Conservation (phyloP, 2,797 vertebrate genomes). For the Pseudomugil tenellus region DNA sequence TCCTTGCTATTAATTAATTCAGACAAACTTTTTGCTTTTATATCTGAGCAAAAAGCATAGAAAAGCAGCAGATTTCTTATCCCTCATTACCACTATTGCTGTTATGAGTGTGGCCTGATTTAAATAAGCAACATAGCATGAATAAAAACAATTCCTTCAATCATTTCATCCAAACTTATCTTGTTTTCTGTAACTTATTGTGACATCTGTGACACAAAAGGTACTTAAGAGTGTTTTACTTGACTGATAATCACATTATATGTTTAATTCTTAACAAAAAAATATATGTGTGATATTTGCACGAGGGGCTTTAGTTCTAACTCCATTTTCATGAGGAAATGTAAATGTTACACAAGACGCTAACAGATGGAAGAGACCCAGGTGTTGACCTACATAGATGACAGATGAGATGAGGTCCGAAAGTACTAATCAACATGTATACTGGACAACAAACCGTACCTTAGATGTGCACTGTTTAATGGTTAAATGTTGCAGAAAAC, state of each 20-base stretch:
- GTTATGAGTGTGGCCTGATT: background rate
- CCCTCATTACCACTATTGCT: background rate
- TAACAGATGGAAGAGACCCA: conserved; percentile 35
- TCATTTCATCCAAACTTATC: background rate
- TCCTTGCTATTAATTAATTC: background rate
- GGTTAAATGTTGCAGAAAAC: background rate
- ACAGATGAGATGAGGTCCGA: conserved; percentile 26
- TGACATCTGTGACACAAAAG: background rate
- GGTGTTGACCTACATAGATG: conserved; percentile 33
- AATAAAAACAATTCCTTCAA: background rate
- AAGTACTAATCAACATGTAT: conserved; percentile 9
- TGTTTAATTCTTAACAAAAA: background rate
- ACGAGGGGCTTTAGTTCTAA: background rate
- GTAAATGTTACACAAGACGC: conserved; percentile 5
- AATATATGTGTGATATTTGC: background rate
- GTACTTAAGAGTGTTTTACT: background rate
- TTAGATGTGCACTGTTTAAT: background rate
- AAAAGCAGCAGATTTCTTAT: background rate
- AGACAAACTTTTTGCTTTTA: background rate
- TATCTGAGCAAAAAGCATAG: background rate
- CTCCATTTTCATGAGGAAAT: background rate
- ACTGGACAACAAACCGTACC: background rate
- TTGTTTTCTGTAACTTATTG: background rate
- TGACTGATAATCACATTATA: background rate
- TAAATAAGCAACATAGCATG: background rate